These are phyloP conservation scores for Drosophila buzzatii DNA, from an alignment of 2,888 invertebrate species.

Conservation along the genomic window DNA sequence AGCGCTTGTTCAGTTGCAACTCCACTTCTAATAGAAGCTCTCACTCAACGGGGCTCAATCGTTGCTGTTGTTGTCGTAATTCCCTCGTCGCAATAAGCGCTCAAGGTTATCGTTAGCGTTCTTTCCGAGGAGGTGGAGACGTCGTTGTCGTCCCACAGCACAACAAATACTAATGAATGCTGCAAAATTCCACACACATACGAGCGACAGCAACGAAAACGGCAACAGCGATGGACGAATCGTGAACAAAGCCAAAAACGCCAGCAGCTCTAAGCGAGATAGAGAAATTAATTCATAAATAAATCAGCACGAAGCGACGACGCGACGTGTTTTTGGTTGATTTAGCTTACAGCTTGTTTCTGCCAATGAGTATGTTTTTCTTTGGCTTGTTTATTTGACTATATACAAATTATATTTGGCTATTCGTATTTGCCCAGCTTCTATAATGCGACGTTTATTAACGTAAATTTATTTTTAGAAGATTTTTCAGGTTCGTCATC, in stretches of 20 bases:
- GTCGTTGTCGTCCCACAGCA: conserved; percentile 68
- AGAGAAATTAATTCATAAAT: conserved; percentile 76
- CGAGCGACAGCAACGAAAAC: conserved; percentile 20
- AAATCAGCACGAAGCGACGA: conserved; percentile 65
- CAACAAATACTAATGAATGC: conserved; percentile 63
- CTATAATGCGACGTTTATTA: conserved; percentile 52
- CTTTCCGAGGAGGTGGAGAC: conserved; percentile 46
- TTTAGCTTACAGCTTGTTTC: conserved; percentile 52
- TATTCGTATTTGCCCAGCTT: conserved; percentile 43
- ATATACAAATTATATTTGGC: conserved; percentile 49
- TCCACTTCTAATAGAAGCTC: conserved; percentile 43
- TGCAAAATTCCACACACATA: conserved; percentile 69
- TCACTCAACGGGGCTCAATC: conserved; percentile 32
- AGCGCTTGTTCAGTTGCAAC: conserved; percentile 34
- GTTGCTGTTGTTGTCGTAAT: conserved; percentile 9
- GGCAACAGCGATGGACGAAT: conserved; percentile 31
- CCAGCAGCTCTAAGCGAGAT: conserved; percentile 59
- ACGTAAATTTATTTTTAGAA: conserved; percentile 56
- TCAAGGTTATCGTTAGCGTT: conserved; percentile 64
- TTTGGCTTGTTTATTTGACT: conserved; percentile 50
- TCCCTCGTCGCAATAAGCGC: conserved; percentile 38
- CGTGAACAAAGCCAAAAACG: conserved; percentile 55
- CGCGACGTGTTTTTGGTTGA: conserved; percentile 57
- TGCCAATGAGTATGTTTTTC: conserved; percentile 36
- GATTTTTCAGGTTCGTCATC: conserved; percentile 63